Evolutionary conservation across 1,140 invertebrate genomes (phyloP), one percentile per base, ranked within the genome.

Genomic region (Micrasema longulum): DNA sequence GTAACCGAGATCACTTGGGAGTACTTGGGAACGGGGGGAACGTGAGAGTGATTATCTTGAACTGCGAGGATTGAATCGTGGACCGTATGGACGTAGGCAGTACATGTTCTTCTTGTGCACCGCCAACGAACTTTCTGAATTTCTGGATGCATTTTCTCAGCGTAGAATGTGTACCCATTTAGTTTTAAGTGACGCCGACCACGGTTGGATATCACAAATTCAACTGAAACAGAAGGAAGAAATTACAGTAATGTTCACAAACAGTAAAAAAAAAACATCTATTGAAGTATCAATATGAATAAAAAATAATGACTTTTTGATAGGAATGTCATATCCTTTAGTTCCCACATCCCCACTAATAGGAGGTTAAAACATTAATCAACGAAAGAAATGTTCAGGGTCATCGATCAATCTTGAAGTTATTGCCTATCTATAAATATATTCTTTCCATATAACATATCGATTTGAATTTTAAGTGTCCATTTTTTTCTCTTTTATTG

Each of bases 181-280:
- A 85, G 80, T 64, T 82, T 80, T 82, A 85, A 81, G 71, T 85
- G 84, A 57, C 84, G 79, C 22, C 83, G 77, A 4, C 84, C 83
- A 18, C 84, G 81, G 69, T 84, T 85, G 62, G 84, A 84, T 77
- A 85, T 85, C 79, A 85, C 82, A 79, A 84, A 85, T 77, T 85
- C 82, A 57, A 84, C 84, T 85, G 83, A 82, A 85, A 82, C 80
- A 69, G 79, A 68, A 73, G 23, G 68, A n/a, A 16, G 10, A 0
- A 47, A 38, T 69, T 69, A 62, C 18, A 69, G 55, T 23, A 47
- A 57, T 23, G 50, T 41, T 68, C 65, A 18, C 16, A 12, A 18
- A 35, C 4, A 1, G 10, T 9, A 0, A 12, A 26, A 35, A 14
- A 10, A 47, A n/a, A 5, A 47, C 4, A 16, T 47, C n/a, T n/a